A percentile compares a stretch with the other conserved stretches of the same genome.
Conservation (phyloP, 2,888 invertebrate species). For the Pimpla rufipes region DNA sequence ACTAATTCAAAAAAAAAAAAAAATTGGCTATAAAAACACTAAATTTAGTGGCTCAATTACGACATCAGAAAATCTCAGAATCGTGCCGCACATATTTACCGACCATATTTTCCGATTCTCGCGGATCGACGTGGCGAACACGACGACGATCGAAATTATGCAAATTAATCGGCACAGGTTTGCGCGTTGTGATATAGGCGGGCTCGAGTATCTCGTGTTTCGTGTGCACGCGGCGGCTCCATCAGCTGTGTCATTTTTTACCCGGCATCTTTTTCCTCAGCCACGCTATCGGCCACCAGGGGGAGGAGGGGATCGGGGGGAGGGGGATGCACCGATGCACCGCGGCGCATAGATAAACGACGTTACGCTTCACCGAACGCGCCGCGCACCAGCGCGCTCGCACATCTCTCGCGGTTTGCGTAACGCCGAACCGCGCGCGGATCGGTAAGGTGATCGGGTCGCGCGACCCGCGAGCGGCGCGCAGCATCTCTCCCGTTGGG, state of each 20-base stretch:
- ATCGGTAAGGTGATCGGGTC: slow-evolving; percentile 71
- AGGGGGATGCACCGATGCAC: too few relatives aligned
- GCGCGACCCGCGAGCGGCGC: slow-evolving; percentile 64
- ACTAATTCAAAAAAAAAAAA: too few relatives aligned
- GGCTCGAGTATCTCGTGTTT: slow-evolving; percentile 41
- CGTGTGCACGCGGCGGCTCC: slow-evolving; percentile 32
- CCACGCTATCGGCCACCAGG: slow-evolving; percentile 46
- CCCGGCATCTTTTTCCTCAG: slow-evolving; percentile 23
- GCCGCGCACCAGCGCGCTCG: slow-evolving; percentile 53
- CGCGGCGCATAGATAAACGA: slow-evolving; percentile 57
- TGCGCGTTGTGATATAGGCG: slow-evolving; percentile 12
- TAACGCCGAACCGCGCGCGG: slow-evolving; percentile 60
- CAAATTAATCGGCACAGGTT: slow-evolving; percentile 54
- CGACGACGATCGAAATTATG: slow-evolving; percentile 48
- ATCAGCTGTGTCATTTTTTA: slow-evolving; percentile 47
- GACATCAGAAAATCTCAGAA: not conserved
- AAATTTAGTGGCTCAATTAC: not conserved
- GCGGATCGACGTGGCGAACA: slow-evolving; percentile 16
- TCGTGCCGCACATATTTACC: slow-evolving; percentile 1
- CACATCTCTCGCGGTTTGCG: slow-evolving; percentile 68
- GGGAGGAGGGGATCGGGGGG: too few relatives aligned
- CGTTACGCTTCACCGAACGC: slow-evolving; percentile 63
- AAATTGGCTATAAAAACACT: too few relatives aligned
- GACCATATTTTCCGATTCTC: slow-evolving; percentile 25
- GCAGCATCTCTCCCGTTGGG: slow-evolving; percentile 45